phyloP scores from a whole-genome alignment of 2,888 invertebrate genomes.

The Sicus ferrugineus region DNA sequence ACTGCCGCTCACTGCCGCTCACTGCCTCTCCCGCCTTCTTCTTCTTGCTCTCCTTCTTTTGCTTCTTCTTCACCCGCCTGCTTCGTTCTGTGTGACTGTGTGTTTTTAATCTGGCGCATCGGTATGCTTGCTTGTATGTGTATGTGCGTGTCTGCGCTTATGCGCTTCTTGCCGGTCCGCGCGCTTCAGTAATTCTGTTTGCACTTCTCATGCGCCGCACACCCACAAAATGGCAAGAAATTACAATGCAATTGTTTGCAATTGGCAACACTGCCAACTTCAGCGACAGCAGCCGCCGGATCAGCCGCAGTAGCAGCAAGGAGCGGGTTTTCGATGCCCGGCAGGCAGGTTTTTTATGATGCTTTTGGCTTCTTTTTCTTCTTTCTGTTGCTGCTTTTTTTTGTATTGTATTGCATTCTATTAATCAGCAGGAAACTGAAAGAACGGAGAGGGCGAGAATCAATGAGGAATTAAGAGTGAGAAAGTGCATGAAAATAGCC shows the following conservation, averaged over 20 bases:
- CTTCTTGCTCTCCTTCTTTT: background rate
- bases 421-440: background rate
- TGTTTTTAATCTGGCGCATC: background rate
- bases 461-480: background rate
- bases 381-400: background rate
- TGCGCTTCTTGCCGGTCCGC: constrained; percentile 31
- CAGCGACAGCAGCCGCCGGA: background rate
- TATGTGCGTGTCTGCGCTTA: background rate
- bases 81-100: background rate
- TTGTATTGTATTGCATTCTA: background rate
- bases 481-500: background rate
- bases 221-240: constrained; percentile 37
- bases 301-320: background rate
- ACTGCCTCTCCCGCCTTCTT: background rate
- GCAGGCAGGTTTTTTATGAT: background rate
- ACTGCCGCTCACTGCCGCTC: background rate
- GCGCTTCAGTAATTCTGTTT: constrained; percentile 56
- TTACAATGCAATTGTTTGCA: constrained; percentile 53
- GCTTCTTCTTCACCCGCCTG: background rate
- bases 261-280: constrained; percentile 36
- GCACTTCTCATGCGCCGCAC: constrained; percentile 39
- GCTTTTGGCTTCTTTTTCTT: background rate
- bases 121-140: background rate
- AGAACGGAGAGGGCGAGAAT: background rate
- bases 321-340: background rate